Conservation (phyloP, 1,140 invertebrate genomes). For the Chironomus tepperi region DNA sequence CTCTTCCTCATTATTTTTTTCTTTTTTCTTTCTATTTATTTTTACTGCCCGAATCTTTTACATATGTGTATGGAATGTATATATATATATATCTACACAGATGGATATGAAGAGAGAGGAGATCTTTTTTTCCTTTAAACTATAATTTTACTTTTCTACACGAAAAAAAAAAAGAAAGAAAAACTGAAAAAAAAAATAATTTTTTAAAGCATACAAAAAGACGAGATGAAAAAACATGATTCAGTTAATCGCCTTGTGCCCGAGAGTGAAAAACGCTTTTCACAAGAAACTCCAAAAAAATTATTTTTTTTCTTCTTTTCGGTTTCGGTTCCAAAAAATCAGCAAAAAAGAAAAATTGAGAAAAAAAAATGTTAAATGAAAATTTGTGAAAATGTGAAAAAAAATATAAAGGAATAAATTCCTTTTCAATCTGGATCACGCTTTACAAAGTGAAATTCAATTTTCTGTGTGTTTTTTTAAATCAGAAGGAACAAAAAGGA, state of each 20-base stretch:
- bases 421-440: neutral
- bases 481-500: neutral
- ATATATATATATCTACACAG: neutral
- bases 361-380: no score
- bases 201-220: slow-evolving; percentile 3
- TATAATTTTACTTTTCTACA: neutral
- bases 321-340: neutral
- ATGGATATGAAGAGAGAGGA: neutral
- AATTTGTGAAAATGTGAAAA: no score
- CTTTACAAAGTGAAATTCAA: neutral
- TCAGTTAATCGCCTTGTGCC: slow-evolving; percentile 19
- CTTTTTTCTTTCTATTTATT: no score
- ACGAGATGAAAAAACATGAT: slow-evolving; percentile 22
- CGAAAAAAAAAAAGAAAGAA: no score
- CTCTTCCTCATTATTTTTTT: no score
- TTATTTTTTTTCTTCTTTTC: neutral
- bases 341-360: no score
- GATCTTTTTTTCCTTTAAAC: slow-evolving; percentile 9
- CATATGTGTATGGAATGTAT: neutral
- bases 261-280: neutral
- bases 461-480: neutral
- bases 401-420: neutral
- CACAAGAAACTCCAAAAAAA: neutral
- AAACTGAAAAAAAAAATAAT: no score
- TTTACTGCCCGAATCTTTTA: neutral